Evolutionary conservation across 2,797 vertebrate genomes (phyloP).

Genomic region (Notolepis coatsorum): DNA sequence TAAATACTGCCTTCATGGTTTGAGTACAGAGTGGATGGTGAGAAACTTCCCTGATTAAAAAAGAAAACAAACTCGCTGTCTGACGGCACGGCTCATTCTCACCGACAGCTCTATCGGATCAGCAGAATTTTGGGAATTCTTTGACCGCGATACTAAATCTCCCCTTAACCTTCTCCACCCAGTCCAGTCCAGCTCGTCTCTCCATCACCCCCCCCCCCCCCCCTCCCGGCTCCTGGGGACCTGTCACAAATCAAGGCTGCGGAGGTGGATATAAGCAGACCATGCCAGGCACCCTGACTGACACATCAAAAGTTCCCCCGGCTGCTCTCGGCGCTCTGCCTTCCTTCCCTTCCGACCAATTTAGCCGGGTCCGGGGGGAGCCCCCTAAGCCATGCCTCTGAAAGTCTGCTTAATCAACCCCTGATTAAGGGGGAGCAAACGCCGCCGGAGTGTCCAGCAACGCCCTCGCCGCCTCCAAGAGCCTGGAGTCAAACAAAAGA

Average conservation of each 20-base stretch:
- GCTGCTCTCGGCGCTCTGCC: constrained; percentile 35
- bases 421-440: constrained; percentile 66
- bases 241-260: constrained; percentile 71
- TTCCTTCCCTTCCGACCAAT: constrained; percentile 71
- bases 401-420: constrained; percentile 68
- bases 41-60: neutral
- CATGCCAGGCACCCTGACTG: constrained; percentile 57
- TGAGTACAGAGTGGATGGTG: constrained; percentile 5
- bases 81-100: constrained; percentile 48
- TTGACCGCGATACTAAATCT: constrained; percentile 55
- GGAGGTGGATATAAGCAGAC: constrained; percentile 63
- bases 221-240: constrained; percentile 59
- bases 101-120: constrained; percentile 56
- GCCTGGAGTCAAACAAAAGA: constrained; percentile 36
- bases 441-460: constrained; percentile 53
- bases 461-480: constrained; percentile 26
- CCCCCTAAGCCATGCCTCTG: constrained; percentile 67
- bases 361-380: constrained; percentile 70
- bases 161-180: constrained; percentile 48
- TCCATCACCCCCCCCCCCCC: constrained; percentile 16
- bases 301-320: constrained; percentile 66
- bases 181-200: no score
- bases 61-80: constrained; percentile 34
- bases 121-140: constrained; percentile 65
- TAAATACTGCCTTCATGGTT: neutral